A percentile compares a stretch with the other conserved stretches of the same genome.
These are phyloP conservation scores for Cyphomyrus discorhynchus DNA, from an alignment of 2,113 vertebrate genomes.

Conservation along the genomic window DNA sequence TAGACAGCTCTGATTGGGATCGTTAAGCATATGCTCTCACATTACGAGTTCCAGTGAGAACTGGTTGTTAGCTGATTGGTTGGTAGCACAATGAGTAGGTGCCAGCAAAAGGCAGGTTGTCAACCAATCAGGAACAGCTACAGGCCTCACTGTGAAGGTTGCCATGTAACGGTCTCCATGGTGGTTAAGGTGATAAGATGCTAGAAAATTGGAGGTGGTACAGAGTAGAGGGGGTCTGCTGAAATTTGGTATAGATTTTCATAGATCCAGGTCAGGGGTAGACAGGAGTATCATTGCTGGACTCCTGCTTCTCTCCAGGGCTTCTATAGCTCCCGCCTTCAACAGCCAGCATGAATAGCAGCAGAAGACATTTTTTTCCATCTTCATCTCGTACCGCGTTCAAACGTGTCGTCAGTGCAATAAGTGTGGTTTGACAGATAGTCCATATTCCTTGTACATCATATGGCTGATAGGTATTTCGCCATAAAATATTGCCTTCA, in stretches of 20 bases:
- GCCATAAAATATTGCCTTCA: background rate
- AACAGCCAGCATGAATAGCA: background rate
- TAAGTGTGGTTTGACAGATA: background rate
- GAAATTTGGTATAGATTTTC: background rate
- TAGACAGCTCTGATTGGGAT: conserved; percentile 30
- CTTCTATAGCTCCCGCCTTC: background rate
- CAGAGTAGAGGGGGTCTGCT: background rate
- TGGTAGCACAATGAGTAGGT: conserved; percentile 19
- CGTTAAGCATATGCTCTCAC: background rate
- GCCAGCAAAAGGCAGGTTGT: conserved; percentile 25
- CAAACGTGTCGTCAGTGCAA: background rate
- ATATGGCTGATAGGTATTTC: background rate
- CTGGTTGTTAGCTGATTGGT: background rate
- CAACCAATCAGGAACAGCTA: conserved; percentile 18
- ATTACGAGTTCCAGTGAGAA: background rate
- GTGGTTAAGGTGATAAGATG: conserved; percentile 18
- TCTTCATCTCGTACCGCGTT: background rate
- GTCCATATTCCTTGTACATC: background rate
- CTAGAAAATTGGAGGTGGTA: conserved; percentile 9
- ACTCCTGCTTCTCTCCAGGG: background rate
- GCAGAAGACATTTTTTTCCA: background rate
- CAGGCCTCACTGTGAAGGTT: background rate
- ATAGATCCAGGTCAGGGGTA: background rate
- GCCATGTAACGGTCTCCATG: conserved; percentile 14
- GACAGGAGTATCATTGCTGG: background rate